A percentile compares a stretch with the other conserved stretches of the same genome.
phyloP scores from a whole-genome alignment of 1,140 invertebrate species.

The Neomicropteryx cornuta region DNA sequence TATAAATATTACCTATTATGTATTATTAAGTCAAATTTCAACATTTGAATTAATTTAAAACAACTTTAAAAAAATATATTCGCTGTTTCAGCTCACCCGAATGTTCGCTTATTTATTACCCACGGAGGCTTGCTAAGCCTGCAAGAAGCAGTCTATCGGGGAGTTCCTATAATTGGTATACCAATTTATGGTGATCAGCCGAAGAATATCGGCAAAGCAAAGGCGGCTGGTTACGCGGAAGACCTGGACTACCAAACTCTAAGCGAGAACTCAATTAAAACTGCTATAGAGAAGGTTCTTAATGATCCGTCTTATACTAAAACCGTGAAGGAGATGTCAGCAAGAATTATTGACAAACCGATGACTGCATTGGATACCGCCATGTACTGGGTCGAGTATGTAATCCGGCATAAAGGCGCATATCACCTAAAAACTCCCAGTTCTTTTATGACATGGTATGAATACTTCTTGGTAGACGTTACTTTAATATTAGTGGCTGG shows the following conservation, averaged over 20 bases:
- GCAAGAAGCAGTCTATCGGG: constrained; percentile 53
- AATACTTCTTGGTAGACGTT: constrained; percentile 50
- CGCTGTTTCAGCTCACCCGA: constrained; percentile 43
- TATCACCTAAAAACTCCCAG: constrained; percentile 45
- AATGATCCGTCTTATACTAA: constrained; percentile 20
- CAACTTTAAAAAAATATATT: no score
- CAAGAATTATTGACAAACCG: constrained; percentile 43
- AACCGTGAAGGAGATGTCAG: constrained; percentile 30
- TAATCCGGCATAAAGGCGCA: constrained; percentile 39
- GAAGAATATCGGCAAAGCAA: constrained; percentile 39
- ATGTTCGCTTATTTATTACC: constrained; percentile 47
- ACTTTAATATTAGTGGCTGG: constrained; percentile 8
- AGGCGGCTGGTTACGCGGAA: constrained; percentile 34
- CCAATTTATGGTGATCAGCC: constrained; percentile 52
- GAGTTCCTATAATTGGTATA: constrained; percentile 51
- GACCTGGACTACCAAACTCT: constrained; percentile 24
- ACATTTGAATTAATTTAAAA: no score
- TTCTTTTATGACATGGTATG: constrained; percentile 41
- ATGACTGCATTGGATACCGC: constrained; percentile 39
- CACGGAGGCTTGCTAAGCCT: constrained; percentile 56
- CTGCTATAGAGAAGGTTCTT: constrained; percentile 18
- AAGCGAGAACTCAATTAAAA: constrained; percentile 20
- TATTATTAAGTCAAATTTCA: no score
- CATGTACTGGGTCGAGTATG: constrained; percentile 53
- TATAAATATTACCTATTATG: no score